These are phyloP conservation scores for Phocoena phocoena DNA, from an alignment of 2,113 vertebrate genomes.

Conservation along the genomic window DNA sequence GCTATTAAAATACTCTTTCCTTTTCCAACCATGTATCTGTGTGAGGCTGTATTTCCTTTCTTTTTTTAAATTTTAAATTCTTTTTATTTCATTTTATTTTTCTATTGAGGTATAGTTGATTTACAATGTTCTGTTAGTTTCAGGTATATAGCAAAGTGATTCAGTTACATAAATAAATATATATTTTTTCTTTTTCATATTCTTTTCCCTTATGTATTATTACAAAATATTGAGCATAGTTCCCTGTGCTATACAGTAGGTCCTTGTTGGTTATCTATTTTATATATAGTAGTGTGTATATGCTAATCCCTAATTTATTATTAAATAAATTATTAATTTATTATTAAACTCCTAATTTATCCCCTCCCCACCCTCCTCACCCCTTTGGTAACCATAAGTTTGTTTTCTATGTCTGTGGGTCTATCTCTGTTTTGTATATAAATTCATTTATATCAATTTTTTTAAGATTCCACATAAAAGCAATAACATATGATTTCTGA, in stretches of 20 bases:
- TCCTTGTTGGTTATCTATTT: background rate
- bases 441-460: background rate
- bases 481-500: background rate
- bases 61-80: background rate
- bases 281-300: background rate
- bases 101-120: background rate
- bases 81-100: background rate
- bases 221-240: background rate
- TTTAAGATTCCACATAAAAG: background rate
- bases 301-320: background rate
- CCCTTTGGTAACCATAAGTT: background rate
- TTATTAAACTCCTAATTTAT: background rate
- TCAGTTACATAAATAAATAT: background rate
- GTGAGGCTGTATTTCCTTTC: background rate
- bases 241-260: background rate
- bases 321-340: too few species aligned
- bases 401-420: background rate
- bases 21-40: background rate
- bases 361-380: background rate
- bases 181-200: background rate
- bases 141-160: background rate
- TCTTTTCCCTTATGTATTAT: background rate
- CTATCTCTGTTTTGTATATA: background rate
- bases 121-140: background rate
- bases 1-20: background rate